Conservation (phyloP, 2,113 vertebrate genomes). For the Trogon surrucura region DNA sequence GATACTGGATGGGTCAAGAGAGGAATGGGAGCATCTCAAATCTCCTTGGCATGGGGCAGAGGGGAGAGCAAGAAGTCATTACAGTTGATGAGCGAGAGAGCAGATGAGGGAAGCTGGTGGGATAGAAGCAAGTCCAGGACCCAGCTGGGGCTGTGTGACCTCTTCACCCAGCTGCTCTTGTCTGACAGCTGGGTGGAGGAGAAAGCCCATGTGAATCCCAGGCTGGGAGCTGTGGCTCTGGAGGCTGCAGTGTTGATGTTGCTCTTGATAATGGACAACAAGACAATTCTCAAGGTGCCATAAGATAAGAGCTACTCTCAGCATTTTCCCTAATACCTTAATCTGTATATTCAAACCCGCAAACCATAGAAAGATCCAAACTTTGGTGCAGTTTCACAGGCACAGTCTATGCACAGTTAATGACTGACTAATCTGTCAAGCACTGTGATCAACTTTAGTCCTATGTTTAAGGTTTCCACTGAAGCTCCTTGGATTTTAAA, state of each 20-base stretch:
- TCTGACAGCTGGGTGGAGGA: not conserved
- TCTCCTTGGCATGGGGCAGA: not conserved
- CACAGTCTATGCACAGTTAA: not conserved
- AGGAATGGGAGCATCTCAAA: not conserved
- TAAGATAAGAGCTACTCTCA: not conserved
- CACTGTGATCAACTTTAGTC: not conserved
- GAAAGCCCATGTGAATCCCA: rapidly evolving
- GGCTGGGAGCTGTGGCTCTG: not conserved
- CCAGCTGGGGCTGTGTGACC: rapidly evolving
- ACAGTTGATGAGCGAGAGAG: rapidly evolving
- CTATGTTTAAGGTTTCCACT: not conserved
- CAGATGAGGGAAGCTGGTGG: rapidly evolving
- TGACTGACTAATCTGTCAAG: not conserved
- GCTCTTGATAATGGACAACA: rapidly evolving
- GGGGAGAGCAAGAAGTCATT: not conserved
- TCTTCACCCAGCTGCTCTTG: not conserved
- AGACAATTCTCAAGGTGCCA: not conserved
- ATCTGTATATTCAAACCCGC: not conserved
- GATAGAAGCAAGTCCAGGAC: not conserved
- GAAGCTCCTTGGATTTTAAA: not conserved
- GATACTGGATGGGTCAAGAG: not conserved
- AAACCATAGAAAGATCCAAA: not conserved
- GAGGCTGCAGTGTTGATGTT: too few species aligned
- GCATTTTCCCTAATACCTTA: not conserved
- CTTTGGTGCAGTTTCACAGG: not conserved